Evolutionary conservation across 1,140 invertebrate genomes (phyloP), one percentile per base, ranked within the genome.

Genomic region (Hypsibius dujardini): DNA sequence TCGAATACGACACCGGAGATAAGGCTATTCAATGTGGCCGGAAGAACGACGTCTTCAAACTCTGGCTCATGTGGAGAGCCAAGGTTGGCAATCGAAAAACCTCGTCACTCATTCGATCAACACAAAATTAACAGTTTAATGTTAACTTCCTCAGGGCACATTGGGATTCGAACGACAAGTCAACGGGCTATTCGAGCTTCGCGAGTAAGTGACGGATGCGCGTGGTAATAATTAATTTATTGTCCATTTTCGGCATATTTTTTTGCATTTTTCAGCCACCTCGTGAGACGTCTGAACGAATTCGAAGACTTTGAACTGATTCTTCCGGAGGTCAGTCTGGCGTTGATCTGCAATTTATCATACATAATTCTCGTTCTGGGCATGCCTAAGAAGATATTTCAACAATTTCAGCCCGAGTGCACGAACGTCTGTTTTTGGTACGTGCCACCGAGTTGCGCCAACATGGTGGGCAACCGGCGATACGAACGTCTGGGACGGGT

Each of bases 381-480:
- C n/a, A n/a, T n/a, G n/a, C n/a, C n/a, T n/a, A n/a, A n/a, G n/a
- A n/a, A n/a, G n/a, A n/a, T n/a, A n/a, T n/a, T n/a, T n/a, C n/a
- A n/a, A n/a, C n/a, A n/a, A n/a, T n/a, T n/a, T n/a, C 69, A 96
- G 81, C 94, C 93, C 0, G 92, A 95, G 84, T 86, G 89, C 81
- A 90, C 95, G 1, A 98, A 98, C 79, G 90, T 98, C 14, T 92
- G 90, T 77, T 98, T 98, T 83, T 98, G 95, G 95, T 98, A 98
- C 81, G 84, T 98, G 73, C 95, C 95, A 15, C 85, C 83, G 47
- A 86, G 90, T n/a, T 56, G 50, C 50, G 50, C 50, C 50, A 56
- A 7, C 15, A 46, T 70, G 42, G 14, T 3, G 14, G 69, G 69
- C 67, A 46, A 72, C 14, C 28, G 71, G 42, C 12, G 71, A n/a